Conservation (phyloP, 2,888 invertebrate species). For the Cybosia mesomella region DNA sequence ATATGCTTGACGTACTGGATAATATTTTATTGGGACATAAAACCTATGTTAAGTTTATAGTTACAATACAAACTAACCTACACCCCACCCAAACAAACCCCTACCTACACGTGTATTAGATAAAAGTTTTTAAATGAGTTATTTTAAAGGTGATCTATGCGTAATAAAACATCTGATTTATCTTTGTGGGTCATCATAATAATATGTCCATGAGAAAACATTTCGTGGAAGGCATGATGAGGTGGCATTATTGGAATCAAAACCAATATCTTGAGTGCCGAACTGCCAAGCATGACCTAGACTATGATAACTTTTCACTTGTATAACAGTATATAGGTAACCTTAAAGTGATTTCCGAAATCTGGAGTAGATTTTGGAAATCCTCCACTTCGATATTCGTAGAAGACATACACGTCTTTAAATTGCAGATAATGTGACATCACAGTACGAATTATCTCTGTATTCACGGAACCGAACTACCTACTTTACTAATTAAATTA, state of each 20-base stretch:
- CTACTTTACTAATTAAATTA: not conserved
- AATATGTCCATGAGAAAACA: not conserved
- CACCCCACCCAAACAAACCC: too few species aligned
- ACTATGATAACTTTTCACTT: slow-evolving; percentile 1
- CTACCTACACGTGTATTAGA: too few species aligned
- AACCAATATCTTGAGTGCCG: not conserved
- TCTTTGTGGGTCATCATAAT: not conserved
- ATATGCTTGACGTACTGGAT: too few species aligned
- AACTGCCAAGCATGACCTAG: not conserved
- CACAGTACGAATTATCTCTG: not conserved
- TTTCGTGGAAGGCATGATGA: not conserved
- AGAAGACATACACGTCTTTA: not conserved
- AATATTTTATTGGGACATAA: too few species aligned
- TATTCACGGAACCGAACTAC: not conserved
- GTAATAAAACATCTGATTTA: not conserved
- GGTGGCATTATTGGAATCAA: not conserved
- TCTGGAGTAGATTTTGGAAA: too few species aligned
- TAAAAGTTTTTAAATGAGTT: not conserved
- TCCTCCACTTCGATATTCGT: too few species aligned
- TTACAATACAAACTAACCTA: too few species aligned
- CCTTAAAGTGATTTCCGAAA: not conserved
- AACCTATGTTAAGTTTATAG: too few species aligned
- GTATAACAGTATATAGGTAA: not conserved
- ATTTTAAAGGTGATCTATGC: not conserved
- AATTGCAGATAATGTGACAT: not conserved